Percentiles rank a stretch among this genome's conserved stretches.
phyloP scores from a whole-genome alignment of 2,113 vertebrate genomes.

The Embiotoca jacksoni region DNA sequence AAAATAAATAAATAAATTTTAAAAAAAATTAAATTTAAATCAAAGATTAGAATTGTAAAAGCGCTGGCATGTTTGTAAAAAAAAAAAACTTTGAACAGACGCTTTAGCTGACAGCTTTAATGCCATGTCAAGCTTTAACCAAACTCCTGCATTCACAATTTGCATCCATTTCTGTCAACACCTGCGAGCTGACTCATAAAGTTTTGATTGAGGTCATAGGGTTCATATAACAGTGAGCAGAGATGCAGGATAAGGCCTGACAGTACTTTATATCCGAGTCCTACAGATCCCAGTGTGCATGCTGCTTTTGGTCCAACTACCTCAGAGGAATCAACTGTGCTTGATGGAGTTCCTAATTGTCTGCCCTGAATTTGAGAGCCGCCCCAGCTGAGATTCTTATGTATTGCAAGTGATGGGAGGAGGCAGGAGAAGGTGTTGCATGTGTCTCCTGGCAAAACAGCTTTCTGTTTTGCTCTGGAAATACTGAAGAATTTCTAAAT shows the following conservation, averaged over 20 bases:
- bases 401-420: constrained; percentile 31
- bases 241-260: constrained; percentile 57
- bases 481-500: background rate
- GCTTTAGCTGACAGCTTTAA: background rate
- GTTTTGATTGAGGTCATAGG: constrained; percentile 63
- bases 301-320: constrained; percentile 79
- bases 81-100: constrained; percentile 19
- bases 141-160: constrained; percentile 2
- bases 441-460: constrained; percentile 16
- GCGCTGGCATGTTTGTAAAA: background rate
- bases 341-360: constrained; percentile 83
- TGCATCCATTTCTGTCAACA: constrained; percentile 27
- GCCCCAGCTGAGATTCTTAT: constrained; percentile 14
- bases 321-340: constrained; percentile 79
- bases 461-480: background rate
- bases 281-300: constrained; percentile 67
- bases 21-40: background rate
- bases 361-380: constrained; percentile 77
- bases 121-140: background rate
- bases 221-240: constrained; percentile 58
- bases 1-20: background rate
- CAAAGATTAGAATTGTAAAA: background rate
- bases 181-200: constrained; percentile 59
- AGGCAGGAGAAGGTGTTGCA: constrained; percentile 32
- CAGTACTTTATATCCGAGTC: constrained; percentile 47